Evolutionary conservation across 2,113 vertebrate species (phyloP), one percentile per base, ranked within the genome.

Genomic region (Leptodactylus fuscus): DNA sequence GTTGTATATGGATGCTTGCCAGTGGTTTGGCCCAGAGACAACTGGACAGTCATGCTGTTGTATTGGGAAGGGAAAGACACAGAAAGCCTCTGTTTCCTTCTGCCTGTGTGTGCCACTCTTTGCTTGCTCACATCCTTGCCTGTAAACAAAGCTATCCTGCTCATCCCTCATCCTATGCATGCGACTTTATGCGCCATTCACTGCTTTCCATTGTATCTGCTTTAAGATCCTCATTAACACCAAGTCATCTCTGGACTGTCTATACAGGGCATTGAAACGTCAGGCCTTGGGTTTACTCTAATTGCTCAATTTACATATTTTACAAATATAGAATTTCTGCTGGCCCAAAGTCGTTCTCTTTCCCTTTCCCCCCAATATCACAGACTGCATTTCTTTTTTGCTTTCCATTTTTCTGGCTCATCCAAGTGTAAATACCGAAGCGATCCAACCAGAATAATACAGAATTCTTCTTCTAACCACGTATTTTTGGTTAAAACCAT

Each of bases 121-220:
- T 82, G 69, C 67, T 5, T 46, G 32, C 49, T 62, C 32, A 85
- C 86, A 85, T 24, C 83, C 48, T 87, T 69, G 44, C n/a, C n/a
- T n/a, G n/a, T n/a, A n/a, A n/a, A n/a, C n/a, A n/a, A n/a, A n/a
- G n/a, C 24, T 5, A 11, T 51, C 67, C 58, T 77, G 29, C 44
- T 24, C 10, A 51, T 77, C 73, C 65, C 87, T 44, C 49, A 60
- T 60, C 81, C 69, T 60, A 51, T 41, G 48, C 69, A 73, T 58
- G 65, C 78, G 69, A 22, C 51, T 87, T 53, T 36, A 32, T 75
- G 65, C 55, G 48, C 55, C 10, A 60, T n/a, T 41, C 41, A 22
- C n/a, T 71, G 85, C 70, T 27, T 22, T 7, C 71, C 73, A 76
- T 76, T 76, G 55, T 44, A 6, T 38, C 29, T n/a, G 49, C 75